A percentile compares a stretch with the other conserved stretches of the same genome.
These are phyloP conservation scores for Xestoiulus laeticollis DNA, from an alignment of 2,888 invertebrate species.

Conservation along the genomic window DNA sequence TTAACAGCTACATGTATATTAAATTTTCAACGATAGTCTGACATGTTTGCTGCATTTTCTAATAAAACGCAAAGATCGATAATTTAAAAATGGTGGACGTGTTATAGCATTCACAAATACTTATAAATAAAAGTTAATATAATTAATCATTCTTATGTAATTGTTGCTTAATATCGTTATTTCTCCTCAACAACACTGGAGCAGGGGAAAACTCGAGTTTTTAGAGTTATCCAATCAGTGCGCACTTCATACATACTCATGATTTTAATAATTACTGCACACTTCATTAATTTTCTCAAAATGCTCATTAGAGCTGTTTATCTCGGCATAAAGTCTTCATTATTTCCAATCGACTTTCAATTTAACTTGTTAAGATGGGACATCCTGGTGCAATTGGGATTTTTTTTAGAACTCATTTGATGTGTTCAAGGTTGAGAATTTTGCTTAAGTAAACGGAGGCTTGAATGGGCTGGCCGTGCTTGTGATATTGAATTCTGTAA, in stretches of 20 bases:
- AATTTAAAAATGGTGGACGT: too few relatives aligned
- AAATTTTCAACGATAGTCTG: too few relatives aligned
- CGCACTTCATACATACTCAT: not conserved
- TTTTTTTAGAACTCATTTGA: too few relatives aligned
- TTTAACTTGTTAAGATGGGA: not conserved
- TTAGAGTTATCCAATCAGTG: not conserved
- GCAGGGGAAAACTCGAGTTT: not conserved
- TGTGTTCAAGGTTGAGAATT: not conserved
- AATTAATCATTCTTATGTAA: not conserved
- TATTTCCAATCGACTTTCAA: constrained; percentile 4
- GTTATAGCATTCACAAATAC: not conserved
- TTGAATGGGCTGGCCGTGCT: too few relatives aligned
- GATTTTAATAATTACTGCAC: not conserved
- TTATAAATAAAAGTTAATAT: not conserved
- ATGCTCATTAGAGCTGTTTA: not conserved
- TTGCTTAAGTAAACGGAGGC: too few relatives aligned
- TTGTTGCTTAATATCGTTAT: not conserved
- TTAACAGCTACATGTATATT: too few relatives aligned
- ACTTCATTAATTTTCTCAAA: not conserved
- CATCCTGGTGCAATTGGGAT: not conserved
- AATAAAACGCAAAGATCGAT: too few relatives aligned
- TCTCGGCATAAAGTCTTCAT: not conserved
- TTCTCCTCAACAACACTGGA: not conserved
- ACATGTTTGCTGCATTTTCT: too few relatives aligned
- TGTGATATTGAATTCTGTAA: too few relatives aligned